A percentile compares a stretch with the other conserved stretches of the same genome.
Evolutionary conservation across 2,113 vertebrate genomes (phyloP).

Genomic region (Columbina picui): DNA sequence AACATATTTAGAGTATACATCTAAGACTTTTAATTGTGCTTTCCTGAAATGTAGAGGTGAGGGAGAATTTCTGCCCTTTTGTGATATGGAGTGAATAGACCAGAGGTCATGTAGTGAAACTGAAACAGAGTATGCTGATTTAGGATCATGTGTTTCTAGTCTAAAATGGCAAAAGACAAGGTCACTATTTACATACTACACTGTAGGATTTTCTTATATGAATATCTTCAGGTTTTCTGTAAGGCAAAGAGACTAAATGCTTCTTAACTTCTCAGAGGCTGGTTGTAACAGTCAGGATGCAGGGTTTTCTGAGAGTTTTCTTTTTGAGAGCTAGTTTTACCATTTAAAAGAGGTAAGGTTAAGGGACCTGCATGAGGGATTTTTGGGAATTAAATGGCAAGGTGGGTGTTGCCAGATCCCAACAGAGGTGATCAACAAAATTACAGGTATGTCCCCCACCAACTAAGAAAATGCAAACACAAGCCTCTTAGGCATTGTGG

Average conservation of each 20-base stretch:
- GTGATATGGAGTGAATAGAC: neutral
- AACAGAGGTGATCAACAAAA: too few relatives aligned
- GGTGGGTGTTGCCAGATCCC: too few relatives aligned
- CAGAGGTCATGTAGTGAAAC: neutral
- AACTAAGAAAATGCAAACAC: too few relatives aligned
- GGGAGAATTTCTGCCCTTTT: neutral
- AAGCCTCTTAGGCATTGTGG: too few relatives aligned
- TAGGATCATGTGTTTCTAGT: neutral
- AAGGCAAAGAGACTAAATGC: neutral
- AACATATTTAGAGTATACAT: neutral
- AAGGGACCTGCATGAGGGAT: too few relatives aligned
- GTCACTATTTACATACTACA: neutral
- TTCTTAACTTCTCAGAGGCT: neutral
- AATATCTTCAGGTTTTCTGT: neutral
- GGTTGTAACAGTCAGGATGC: neutral
- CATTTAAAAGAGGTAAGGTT: too few relatives aligned
- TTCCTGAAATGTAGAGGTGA: neutral
- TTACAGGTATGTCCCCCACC: too few relatives aligned
- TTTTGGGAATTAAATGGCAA: too few relatives aligned
- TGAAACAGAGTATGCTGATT: neutral
- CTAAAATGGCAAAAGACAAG: neutral
- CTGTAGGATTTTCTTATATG: neutral
- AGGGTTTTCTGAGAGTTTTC: neutral
- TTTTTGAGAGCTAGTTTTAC: too few relatives aligned
- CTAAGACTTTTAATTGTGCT: neutral